phyloP scores from a whole-genome alignment of 2,113 vertebrate genomes.

The Myotis brandtii region DNA sequence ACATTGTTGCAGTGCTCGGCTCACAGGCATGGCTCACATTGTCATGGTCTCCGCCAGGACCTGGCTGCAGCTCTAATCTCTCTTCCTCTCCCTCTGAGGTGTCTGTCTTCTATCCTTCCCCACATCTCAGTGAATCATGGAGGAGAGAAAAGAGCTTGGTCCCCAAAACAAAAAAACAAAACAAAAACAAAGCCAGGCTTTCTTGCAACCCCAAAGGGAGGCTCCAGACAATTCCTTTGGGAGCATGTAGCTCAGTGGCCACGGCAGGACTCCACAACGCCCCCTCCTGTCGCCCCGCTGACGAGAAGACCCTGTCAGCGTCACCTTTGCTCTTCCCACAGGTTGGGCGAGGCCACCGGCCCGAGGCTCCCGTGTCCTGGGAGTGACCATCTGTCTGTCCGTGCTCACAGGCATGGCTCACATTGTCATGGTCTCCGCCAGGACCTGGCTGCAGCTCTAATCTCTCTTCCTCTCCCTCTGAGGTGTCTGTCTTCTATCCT shows the following conservation, averaged over 20 bases:
- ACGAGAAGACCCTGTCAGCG: not conserved
- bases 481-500: no score
- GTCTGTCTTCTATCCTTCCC: not conserved
- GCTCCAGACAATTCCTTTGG: not conserved
- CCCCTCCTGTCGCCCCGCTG: not conserved
- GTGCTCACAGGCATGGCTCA: no score
- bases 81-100: not conserved
- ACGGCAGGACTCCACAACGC: not conserved
- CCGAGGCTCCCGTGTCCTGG: no score
- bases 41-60: not conserved
- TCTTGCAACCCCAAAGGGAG: not conserved
- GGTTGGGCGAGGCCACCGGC: no score
- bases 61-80: not conserved
- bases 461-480: no score
- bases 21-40: rapidly evolving
- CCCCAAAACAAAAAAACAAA: not conserved
- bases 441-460: no score
- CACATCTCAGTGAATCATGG: not conserved
- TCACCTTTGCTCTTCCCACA: not conserved
- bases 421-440: no score
- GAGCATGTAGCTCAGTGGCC: not conserved
- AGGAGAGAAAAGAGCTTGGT: not conserved
- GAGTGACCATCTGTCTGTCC: no score
- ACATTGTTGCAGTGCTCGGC: not conserved
- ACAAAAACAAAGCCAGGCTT: not conserved